Conservation (phyloP, 2,888 invertebrate genomes). For the Mesorhabditis sp. region DNA sequence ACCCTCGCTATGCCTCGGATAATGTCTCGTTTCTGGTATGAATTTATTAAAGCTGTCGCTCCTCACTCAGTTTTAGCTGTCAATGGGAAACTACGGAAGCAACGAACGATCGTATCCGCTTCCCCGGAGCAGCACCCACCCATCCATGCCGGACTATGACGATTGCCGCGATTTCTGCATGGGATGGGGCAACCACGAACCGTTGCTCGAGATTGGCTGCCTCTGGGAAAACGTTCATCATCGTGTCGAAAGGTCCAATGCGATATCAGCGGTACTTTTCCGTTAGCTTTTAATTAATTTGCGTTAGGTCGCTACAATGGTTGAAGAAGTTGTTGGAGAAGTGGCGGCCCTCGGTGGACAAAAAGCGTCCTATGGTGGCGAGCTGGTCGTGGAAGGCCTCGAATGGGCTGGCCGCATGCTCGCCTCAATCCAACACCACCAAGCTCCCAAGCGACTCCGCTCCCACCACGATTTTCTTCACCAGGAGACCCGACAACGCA, state of each 20-base stretch:
- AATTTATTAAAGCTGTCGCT: conserved; percentile 8
- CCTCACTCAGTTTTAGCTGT: conserved; percentile 20
- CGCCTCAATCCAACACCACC: conserved; percentile 9
- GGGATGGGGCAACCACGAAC: conserved; percentile 55
- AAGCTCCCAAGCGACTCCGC: not conserved
- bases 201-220: conserved; percentile 37
- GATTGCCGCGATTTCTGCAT: conserved; percentile 42
- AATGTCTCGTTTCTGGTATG: conserved; percentile 33
- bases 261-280: conserved; percentile 24
- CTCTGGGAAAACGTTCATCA: conserved; percentile 40
- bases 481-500: not conserved
- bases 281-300: not conserved
- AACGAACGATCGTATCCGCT: conserved; percentile 8
- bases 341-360: conserved; percentile 19
- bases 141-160: conserved; percentile 44
- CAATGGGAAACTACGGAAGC: conserved; percentile 32
- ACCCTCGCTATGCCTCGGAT: conserved; percentile 38
- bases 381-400: conserved; percentile 18
- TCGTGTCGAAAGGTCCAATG: conserved; percentile 40
- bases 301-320: conserved; percentile 9
- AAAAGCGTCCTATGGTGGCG: not conserved
- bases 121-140: not conserved
- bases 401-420: conserved; percentile 23
- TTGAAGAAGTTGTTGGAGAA: conserved; percentile 20
- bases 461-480: not conserved